A percentile compares a stretch with the other conserved stretches of the same genome.
Evolutionary conservation across 2,888 invertebrate species (phyloP).

Genomic region (Prosopocoilus inquinatus): DNA sequence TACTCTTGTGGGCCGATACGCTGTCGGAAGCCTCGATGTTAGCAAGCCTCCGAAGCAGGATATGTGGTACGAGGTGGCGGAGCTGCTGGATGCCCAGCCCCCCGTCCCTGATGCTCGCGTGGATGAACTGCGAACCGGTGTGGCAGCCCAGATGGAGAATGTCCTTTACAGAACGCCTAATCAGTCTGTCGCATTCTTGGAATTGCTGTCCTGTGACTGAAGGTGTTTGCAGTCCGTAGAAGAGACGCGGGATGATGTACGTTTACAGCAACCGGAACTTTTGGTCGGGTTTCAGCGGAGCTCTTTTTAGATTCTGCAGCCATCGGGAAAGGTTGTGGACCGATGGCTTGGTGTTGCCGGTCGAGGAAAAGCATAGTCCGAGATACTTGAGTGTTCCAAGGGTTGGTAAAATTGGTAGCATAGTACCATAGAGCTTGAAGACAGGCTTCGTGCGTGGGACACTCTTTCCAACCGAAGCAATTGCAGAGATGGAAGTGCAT

Average conservation of each 20-base stretch:
- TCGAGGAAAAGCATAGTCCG: slow-evolving; percentile 33
- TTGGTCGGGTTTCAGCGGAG: slow-evolving; percentile 47
- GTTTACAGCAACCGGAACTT: slow-evolving; percentile 37
- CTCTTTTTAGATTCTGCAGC: slow-evolving; percentile 31
- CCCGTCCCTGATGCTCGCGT: slow-evolving; percentile 27
- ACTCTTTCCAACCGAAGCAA: slow-evolving; percentile 5
- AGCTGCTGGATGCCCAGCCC: slow-evolving; percentile 16
- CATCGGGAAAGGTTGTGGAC: slow-evolving; percentile 18
- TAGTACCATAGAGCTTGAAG: not conserved
- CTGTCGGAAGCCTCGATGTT: not conserved
- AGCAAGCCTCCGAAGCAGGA: not conserved
- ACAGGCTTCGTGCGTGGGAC: slow-evolving; percentile 8
- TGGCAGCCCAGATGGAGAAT: slow-evolving; percentile 36
- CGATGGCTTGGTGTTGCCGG: slow-evolving; percentile 25
- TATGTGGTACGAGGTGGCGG: slow-evolving; percentile 19
- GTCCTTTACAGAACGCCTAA: slow-evolving; percentile 33
- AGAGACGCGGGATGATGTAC: slow-evolving; percentile 38
- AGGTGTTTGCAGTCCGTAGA: not conserved
- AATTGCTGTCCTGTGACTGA: slow-evolving; percentile 23
- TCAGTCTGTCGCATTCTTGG: slow-evolving; percentile 35
- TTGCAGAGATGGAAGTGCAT: slow-evolving; percentile 8
- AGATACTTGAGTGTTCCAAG: slow-evolving; percentile 28
- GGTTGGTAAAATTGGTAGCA: not conserved
- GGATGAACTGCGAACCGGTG: slow-evolving; percentile 18
- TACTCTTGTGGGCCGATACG: not conserved